phyloP scores from a whole-genome alignment of 2,113 vertebrate species.

The Oreamnos americanus region DNA sequence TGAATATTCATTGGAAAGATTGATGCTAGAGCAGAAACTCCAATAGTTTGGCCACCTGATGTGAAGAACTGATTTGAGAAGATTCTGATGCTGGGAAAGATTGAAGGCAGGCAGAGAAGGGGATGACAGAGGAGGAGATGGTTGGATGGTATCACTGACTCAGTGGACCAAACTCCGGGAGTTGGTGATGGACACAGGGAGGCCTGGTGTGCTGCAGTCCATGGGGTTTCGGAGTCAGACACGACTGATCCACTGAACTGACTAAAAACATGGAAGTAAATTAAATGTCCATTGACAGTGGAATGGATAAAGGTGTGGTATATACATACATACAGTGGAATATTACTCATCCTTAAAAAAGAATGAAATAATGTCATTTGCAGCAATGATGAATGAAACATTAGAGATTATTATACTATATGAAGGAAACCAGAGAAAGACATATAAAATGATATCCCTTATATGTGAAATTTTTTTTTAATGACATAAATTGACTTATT shows the following conservation, averaged over 20 bases:
- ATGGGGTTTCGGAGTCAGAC: accelerated
- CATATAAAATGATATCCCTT: background rate
- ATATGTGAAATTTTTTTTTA: background rate
- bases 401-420: background rate
- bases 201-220: background rate
- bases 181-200: background rate
- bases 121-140: background rate
- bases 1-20: background rate
- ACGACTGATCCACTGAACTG: background rate
- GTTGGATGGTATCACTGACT: background rate
- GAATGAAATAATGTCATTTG: background rate
- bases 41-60: background rate
- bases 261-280: background rate
- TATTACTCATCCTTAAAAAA: background rate
- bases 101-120: background rate
- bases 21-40: background rate
- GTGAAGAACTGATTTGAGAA: background rate
- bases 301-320: background rate
- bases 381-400: background rate
- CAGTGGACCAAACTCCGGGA: accelerated
- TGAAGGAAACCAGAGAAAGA: background rate
- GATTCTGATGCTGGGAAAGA: background rate
- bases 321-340: background rate
- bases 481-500: background rate
- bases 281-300: background rate